Conservation (phyloP, 2,797 vertebrate genomes). For the Rachycentron canadum region DNA sequence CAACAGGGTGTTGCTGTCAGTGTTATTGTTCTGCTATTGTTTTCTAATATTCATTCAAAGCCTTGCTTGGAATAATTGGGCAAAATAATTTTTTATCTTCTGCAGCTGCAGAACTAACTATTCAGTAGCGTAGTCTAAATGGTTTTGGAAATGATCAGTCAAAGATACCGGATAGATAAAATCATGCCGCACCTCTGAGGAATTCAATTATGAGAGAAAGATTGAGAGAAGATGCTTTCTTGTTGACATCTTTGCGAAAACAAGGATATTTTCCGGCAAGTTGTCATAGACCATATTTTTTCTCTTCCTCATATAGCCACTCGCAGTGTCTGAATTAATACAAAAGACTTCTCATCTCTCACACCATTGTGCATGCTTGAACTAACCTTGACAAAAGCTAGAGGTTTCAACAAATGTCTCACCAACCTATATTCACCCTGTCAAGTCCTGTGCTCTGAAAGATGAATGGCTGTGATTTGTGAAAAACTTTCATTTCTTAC, state of each 20-base stretch:
- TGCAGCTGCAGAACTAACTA: slow-evolving; percentile 39
- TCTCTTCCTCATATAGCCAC: slow-evolving; percentile 18
- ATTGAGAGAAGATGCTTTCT: slow-evolving; percentile 37
- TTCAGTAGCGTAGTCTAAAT: slow-evolving; percentile 44
- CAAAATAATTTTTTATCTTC: background rate
- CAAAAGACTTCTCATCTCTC: slow-evolving; percentile 44
- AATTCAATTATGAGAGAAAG: slow-evolving; percentile 45
- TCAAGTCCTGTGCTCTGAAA: slow-evolving; percentile 25
- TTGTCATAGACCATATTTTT: slow-evolving; percentile 30
- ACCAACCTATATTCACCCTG: slow-evolving; percentile 20
- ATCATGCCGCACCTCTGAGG: slow-evolving; percentile 47
- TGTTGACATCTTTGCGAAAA: slow-evolving; percentile 46
- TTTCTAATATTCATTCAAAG: slow-evolving; percentile 53
- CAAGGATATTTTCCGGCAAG: slow-evolving; percentile 43
- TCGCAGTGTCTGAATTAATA: slow-evolving; percentile 42
- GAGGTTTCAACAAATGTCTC: slow-evolving; percentile 44
- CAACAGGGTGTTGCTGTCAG: slow-evolving; percentile 13
- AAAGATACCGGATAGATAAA: slow-evolving; percentile 50
- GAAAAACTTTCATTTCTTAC: slow-evolving; percentile 38
- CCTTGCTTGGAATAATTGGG: slow-evolving; percentile 43
- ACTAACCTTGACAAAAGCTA: slow-evolving; percentile 67
- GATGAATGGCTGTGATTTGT: slow-evolving; percentile 51
- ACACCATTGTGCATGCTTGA: slow-evolving; percentile 20
- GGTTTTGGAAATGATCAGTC: slow-evolving; percentile 66
- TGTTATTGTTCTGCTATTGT: slow-evolving; percentile 50